phyloP scores from a whole-genome alignment of 1,140 invertebrate genomes.

The Colletes gigas region DNA sequence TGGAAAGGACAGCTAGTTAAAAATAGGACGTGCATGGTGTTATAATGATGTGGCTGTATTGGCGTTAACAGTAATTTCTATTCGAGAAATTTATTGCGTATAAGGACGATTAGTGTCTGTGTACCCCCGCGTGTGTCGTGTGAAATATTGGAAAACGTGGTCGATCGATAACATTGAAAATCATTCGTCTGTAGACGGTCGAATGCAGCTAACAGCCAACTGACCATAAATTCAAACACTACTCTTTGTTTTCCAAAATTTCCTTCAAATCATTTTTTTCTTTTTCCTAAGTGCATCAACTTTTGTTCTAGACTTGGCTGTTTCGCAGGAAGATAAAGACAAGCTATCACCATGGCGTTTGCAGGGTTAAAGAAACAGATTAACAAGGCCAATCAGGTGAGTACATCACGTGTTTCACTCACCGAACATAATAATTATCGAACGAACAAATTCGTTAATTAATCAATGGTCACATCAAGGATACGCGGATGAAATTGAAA shows the following conservation, averaged over 20 bases:
- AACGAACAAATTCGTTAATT: too few relatives aligned
- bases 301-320: slow-evolving; percentile 38
- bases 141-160: slow-evolving; percentile 33
- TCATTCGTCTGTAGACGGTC: slow-evolving; percentile 45
- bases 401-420: not conserved
- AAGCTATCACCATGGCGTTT: slow-evolving; percentile 90
- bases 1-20: not conserved
- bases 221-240: slow-evolving; percentile 34
- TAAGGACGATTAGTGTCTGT: not conserved
- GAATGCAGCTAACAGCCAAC: slow-evolving; percentile 49
- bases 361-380: slow-evolving; percentile 98
- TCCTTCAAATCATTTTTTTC: not conserved
- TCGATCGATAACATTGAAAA: slow-evolving; percentile 66
- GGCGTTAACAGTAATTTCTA: not conserved
- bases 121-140: not conserved
- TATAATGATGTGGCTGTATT: not conserved
- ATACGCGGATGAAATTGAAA: too few relatives aligned
- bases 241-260: slow-evolving; percentile 16
- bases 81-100: not conserved
- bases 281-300: not conserved
- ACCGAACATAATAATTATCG: too few relatives aligned
- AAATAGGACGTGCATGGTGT: not conserved
- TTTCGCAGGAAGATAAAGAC: slow-evolving; percentile 4
- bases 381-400: slow-evolving; percentile 99
- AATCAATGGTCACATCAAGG: too few relatives aligned